These are phyloP conservation scores for Enteromius afrohamiltoni DNA, from an alignment of 2,797 vertebrate genomes.

Conservation along the genomic window DNA sequence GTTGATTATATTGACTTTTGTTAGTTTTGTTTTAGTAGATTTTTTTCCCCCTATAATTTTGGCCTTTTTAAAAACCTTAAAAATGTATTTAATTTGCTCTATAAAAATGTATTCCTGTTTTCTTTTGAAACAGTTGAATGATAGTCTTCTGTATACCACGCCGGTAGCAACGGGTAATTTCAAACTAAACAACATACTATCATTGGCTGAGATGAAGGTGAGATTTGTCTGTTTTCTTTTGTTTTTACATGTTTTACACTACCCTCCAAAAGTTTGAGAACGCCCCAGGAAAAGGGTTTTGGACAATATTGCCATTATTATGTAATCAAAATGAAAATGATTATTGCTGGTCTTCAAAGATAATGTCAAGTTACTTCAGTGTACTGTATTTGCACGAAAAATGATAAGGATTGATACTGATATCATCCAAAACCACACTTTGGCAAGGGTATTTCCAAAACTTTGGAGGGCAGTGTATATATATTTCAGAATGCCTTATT, in stretches of 20 bases:
- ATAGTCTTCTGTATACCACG: constrained; percentile 90
- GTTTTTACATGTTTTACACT: too few species aligned
- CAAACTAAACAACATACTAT: constrained; percentile 93
- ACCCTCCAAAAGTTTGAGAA: too few species aligned
- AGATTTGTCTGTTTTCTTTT: constrained; percentile 54
- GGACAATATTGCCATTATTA: too few species aligned
- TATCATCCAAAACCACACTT: too few species aligned
- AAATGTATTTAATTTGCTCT: neutral
- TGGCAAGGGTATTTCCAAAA: too few species aligned
- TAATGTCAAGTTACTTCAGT: too few species aligned
- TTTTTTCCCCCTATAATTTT: neutral
- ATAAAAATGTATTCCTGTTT: neutral
- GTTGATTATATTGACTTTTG: neutral
- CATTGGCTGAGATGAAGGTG: constrained; percentile 94
- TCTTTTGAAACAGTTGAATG: constrained; percentile 84
- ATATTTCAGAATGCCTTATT: neutral
- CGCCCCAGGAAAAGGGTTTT: too few species aligned
- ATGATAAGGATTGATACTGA: too few species aligned
- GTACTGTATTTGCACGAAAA: too few species aligned
- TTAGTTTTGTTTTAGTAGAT: neutral
- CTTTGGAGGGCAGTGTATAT: too few species aligned
- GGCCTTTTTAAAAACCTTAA: neutral
- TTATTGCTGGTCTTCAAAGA: too few species aligned
- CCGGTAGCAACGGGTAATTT: constrained; percentile 90
- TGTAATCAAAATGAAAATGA: too few species aligned